Base-by-base conservation (phyloP, 2,113 vertebrate species). In the Alosa alosa region DNA sequence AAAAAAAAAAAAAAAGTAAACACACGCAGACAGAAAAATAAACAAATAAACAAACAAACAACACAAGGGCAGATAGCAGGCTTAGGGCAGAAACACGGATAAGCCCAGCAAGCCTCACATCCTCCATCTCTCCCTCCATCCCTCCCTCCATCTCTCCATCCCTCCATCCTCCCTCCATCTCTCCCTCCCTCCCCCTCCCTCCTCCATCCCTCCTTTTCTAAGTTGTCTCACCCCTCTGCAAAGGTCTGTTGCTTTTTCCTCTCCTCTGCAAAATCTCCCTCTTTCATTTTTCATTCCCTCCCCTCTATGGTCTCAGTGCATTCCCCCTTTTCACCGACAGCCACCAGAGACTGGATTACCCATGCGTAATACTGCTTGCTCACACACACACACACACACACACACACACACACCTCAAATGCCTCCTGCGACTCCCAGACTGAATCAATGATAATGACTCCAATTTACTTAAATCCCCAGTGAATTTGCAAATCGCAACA, bases 301-400 rank as follows among this genome's bases (percentile, higher is more conserved):
- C 13, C 60, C n/a, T 25, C 15, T 17, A 4, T 13, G 52, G 47
- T 6, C 6, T 6, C 46, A 47, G 47, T 64, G 8, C 8, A 10
- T 72, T 72, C 36, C 36, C 64, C 25, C 25, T 72, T 64, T 20
- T 20, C 55, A 22, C 55, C 22, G 55, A 60, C 50, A 55, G 50
- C 50, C 2, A 18, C 20, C 57, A 64, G 57, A 57, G 52, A 18
- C 52, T 25, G n/a, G 18, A 72, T 31, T 72, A 36, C 10, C 64
- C 36, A 36, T 36, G 64, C 25, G 25, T 13, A 64, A 64, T 64
- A 64, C 57, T 20, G 57, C 57, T 64, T 22, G 20, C 64, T 72
- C 64, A n/a, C n/a, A n/a, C n/a, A n/a, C n/a, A n/a, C 55, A 60
- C 55, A 60, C 55, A 60, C 55, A 85, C 52, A 86, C 5, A 72